Base-by-base conservation (phyloP, 2,888 invertebrate genomes). In the Rhorus exstirpatorius region DNA sequence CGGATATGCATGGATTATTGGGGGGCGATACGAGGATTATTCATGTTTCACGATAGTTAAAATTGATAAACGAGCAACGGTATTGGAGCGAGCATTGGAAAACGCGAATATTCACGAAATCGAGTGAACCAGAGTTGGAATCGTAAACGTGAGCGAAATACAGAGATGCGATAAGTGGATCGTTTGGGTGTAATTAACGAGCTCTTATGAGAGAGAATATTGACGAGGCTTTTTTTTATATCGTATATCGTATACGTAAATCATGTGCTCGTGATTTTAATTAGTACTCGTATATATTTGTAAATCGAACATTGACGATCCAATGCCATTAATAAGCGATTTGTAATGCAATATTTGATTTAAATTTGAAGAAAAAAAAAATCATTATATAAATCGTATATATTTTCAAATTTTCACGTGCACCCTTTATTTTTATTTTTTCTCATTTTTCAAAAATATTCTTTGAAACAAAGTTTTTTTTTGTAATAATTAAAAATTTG, bases 31-130 rank as follows among this genome's bases (percentile, higher is more conserved):
- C n/a, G n/a, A n/a, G 53, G 49, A 67, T 74, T 67, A 74, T 74
- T 60, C 60, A 35, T 60, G 55, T 79, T 74, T 67, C 21, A 63
- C 41, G 67, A 58, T 67, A 67, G 72, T 60, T 60, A 53, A 79
- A 72, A 51, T 26, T 51, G 58, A 79, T 79, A 74, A 41, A 19
- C 55, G 46, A 41, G 65, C 14, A 17, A 17, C 12, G 35, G 35
- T 24, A n/a, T 58, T 1, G 46, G 4, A 10, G 41, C 12, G 60
- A 31, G 51, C 76, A 76, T 67, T 46, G 63, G 35, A 68, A 79
- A 74, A 67, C 44, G 24, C 38, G 35, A 60, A 72, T 51, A 46
- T 71, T 67, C 51, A 26, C 60, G 38, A 53, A 24, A 21, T 67
- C 53, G 44, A 58, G 55, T 21, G 38, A 41, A 65, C 21, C 51